phyloP scores from a whole-genome alignment of 2,888 invertebrate species.

The Keiferia lycopersicella region DNA sequence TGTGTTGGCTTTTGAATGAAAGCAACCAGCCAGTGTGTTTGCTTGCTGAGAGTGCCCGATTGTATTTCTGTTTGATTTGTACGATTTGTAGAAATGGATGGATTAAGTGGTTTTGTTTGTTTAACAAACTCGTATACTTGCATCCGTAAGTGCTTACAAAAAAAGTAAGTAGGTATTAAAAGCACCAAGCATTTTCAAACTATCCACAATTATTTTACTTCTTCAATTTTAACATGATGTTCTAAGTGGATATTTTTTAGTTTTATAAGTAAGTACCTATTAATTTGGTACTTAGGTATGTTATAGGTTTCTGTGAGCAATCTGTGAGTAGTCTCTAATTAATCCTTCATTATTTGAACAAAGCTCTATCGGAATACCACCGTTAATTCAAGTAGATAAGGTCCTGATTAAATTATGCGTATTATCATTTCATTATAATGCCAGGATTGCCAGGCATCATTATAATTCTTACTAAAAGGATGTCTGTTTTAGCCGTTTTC shows the following conservation, averaged over 20 bases:
- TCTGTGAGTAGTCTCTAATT: neutral
- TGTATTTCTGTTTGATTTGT: constrained; percentile 18
- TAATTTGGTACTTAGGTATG: neutral
- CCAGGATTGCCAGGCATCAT: neutral
- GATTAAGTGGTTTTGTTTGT: constrained; percentile 6
- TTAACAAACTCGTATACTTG: too few relatives aligned
- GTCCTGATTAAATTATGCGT: constrained; percentile 6
- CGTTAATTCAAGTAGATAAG: constrained; percentile 9
- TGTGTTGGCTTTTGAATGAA: constrained; percentile 18
- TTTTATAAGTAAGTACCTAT: too few relatives aligned
- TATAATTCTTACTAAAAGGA: too few relatives aligned
- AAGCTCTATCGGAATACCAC: constrained; percentile 4
- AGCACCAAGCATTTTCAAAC: too few relatives aligned
- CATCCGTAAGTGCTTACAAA: too few relatives aligned
- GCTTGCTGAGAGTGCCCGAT: constrained; percentile 16
- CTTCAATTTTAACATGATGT: too few relatives aligned
- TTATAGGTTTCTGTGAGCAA: neutral
- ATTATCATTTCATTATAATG: neutral
- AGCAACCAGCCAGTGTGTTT: constrained; percentile 20
- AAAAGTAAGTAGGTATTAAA: too few relatives aligned
- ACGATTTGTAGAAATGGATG: constrained; percentile 7
- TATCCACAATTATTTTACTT: too few relatives aligned
- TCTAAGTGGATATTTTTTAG: too few relatives aligned
- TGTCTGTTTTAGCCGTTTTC: too few relatives aligned
- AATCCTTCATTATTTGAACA: neutral